A percentile compares a stretch with the other conserved stretches of the same genome.
These are phyloP conservation scores for Anableps anableps DNA, from an alignment of 2,797 vertebrate species.

Conservation along the genomic window DNA sequence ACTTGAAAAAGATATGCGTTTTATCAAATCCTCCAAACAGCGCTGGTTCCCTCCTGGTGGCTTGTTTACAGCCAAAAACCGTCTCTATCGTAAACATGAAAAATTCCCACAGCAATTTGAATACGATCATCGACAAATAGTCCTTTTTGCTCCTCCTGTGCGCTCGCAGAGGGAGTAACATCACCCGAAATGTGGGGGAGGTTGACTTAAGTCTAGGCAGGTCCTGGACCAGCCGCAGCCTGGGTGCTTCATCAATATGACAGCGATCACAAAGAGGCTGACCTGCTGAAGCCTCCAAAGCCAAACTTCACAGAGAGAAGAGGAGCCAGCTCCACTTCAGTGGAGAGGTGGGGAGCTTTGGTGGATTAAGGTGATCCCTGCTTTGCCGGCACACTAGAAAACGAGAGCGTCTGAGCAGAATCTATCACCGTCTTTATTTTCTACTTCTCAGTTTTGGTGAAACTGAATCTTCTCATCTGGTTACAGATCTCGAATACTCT, in stretches of 20 bases:
- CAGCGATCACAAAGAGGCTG: conserved; percentile 59
- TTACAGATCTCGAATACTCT: background rate
- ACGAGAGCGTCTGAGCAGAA: conserved; percentile 43
- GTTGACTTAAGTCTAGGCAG: conserved; percentile 47
- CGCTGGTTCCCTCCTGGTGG: conserved; percentile 63
- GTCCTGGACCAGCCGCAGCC: conserved; percentile 35
- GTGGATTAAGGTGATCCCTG: conserved; percentile 71
- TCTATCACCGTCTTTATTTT: conserved; percentile 27
- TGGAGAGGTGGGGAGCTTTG: conserved; percentile 72
- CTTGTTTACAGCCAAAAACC: conserved; percentile 72
- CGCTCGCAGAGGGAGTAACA: conserved; percentile 36
- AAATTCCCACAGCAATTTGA: conserved; percentile 68
- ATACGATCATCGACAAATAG: conserved; percentile 54
- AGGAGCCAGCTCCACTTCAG: conserved; percentile 65
- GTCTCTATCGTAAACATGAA: conserved; percentile 60
- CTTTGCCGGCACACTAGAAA: conserved; percentile 43
- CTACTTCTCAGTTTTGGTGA: conserved; percentile 19
- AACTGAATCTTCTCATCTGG: background rate
- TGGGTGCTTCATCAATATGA: conserved; percentile 59
- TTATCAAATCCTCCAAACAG: conserved; percentile 63
- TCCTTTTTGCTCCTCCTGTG: conserved; percentile 31
- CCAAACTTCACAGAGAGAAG: conserved; percentile 65
- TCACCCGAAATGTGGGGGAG: conserved; percentile 4
- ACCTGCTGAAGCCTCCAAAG: conserved; percentile 59
- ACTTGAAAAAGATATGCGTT: conserved; percentile 63